Base-by-base conservation (phyloP, 2,888 invertebrate genomes). In the Poecilobothrus nobilitatus region DNA sequence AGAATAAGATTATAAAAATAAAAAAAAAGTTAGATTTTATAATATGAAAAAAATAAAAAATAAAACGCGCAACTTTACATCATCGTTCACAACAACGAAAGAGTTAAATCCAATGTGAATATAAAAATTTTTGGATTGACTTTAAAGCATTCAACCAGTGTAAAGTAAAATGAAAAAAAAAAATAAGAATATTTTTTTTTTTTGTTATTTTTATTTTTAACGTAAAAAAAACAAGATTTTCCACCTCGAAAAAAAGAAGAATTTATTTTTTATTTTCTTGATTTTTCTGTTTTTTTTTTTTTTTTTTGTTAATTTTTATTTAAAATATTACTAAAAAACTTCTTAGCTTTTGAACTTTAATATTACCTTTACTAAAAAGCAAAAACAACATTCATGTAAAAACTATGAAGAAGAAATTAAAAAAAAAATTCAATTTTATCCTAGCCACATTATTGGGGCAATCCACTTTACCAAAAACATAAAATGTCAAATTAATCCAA, bases 291-390 rank as follows among this genome's bases (percentile, higher is more conserved):
- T 37, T 37, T 37, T 1, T 8, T 37, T 37, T 37, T 37, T 34
- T 34, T 34, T 34, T 34, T 34, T 34, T n/a, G n/a, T n/a, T n/a
- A n/a, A n/a, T n/a, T 37, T 37, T 37, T 37, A 37, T 8, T 37
- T 37, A 53, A 53, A 18, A 53, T 15, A 53, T 15, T 53, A 18
- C 53, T 53, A 53, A 53, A 53, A 53, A 53, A 53, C 15, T 53
- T 53, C n/a, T 53, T 53, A 53, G 53, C 53, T 53, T 53, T 53
- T 53, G 9, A 53, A 53, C 53, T 53, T 53, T 53, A 53, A n/a
- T 6, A 53, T 6, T n/a, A 53, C 15, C 37, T 18, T 27, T 27
- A 53, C 37, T 18, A 53, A 53, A 53, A 44, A 9, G 15, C 18
- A 53, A 53, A 53, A 53, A n/a, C 15, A 53, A n/a, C n/a, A n/a